phyloP scores from a whole-genome alignment of 1,140 invertebrate genomes.

The Scaptomyza hsui region DNA sequence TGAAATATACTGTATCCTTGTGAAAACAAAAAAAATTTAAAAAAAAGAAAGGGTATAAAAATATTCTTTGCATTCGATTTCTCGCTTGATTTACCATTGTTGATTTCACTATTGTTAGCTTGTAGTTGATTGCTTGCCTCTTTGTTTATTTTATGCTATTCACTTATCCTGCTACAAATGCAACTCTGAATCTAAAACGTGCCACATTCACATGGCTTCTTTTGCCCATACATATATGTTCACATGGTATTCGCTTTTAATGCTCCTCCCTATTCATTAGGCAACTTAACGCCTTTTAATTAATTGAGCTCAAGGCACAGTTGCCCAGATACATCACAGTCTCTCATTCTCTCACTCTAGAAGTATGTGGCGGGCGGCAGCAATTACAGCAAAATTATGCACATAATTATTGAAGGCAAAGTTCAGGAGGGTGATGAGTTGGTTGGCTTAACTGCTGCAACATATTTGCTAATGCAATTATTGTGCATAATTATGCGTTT shows the following conservation, averaged over 20 bases:
- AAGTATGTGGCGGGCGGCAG: slow-evolving; percentile 13
- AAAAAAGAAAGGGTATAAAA: background rate
- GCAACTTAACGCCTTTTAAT: slow-evolving; percentile 71
- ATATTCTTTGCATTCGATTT: slow-evolving; percentile 3
- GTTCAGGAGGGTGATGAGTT: no score
- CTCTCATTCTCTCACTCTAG: background rate
- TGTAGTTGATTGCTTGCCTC: slow-evolving; percentile 44
- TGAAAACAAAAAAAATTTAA: no score
- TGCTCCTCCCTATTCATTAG: slow-evolving; percentile 58
- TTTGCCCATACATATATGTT: background rate
- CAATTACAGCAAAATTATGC: slow-evolving; percentile 44
- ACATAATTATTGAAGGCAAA: slow-evolving; percentile 46
- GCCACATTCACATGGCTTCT: background rate
- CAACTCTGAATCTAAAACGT: slow-evolving; percentile 20
- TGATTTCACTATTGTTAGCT: slow-evolving; percentile 41
- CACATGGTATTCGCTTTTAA: background rate
- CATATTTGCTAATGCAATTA: slow-evolving; percentile 78
- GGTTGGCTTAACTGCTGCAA: slow-evolving; percentile 38
- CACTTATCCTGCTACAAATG: slow-evolving; percentile 70
- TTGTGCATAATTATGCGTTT: slow-evolving; percentile 75
- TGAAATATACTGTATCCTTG: no score
- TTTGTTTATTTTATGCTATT: slow-evolving; percentile 76
- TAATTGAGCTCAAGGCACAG: slow-evolving; percentile 49
- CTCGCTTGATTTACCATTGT: slow-evolving; percentile 7
- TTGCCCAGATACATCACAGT: background rate